Base-by-base conservation (phyloP, 1,140 invertebrate genomes). In the Penaeus indicus region DNA sequence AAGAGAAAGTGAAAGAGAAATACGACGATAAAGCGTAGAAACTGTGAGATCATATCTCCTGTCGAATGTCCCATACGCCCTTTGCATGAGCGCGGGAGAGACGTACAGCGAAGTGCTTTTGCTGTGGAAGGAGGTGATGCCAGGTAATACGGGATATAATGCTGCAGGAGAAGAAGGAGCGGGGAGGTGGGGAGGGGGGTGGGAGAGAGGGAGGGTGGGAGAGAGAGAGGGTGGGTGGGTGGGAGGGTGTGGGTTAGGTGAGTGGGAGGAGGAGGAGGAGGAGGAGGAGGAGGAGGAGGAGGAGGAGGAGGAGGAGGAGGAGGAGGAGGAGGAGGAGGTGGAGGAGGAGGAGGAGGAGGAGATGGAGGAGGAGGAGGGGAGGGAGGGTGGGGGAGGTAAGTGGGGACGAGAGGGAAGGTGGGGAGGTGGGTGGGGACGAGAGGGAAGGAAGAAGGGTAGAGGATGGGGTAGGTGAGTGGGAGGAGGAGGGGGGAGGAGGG, bases 161-260 rank as follows among this genome's bases (percentile, higher is more conserved):
- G 3, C 22, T 69, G 27, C 7, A 69, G 27, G 64, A 13, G 27
- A 69, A 69, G 27, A 22, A 5, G 64, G 13, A 69, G 64, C 4
- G 13, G 13, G 22, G 64, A 13, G 64, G 27, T 3, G 64, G 3
- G 3, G 64, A 13, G 64, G 64, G 13, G 13, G 64, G 13, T 69
- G n/a, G 63, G 63, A 64, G 63, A n/a, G n/a, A 64, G 63, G n/a
- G 63, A n/a, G 63, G 63, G 63, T 16, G n/a, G n/a, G 63, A 64
- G 16, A 64, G n/a, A 64, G 63, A 64, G n/a, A n/a, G n/a, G 63
- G 63, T 18, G 63, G 63, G n/a, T 18, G 63, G n/a, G 63, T 16
- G n/a, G n/a, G 63, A 64, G n/a, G n/a, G 16, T 18, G 63, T 18
- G n/a, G 63, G n/a, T 16, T 18, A 64, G n/a, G 63, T 18, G 63